Percentiles rank a stretch among this genome's conserved stretches.
phyloP scores from a whole-genome alignment of 1,140 invertebrate species.

The Drosophila parabipectinata region DNA sequence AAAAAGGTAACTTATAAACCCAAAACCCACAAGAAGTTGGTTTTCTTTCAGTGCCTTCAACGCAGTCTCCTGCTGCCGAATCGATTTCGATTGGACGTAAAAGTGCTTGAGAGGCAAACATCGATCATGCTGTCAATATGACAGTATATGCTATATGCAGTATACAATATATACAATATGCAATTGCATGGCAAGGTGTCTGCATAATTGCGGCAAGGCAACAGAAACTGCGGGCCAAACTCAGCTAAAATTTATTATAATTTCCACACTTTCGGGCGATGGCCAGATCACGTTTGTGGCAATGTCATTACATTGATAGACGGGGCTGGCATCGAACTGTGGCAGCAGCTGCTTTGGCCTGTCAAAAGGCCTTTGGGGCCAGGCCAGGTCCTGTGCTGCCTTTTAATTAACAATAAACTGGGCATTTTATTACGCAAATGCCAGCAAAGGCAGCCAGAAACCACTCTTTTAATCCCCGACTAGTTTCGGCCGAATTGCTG shows the following conservation, averaged over 20 bases:
- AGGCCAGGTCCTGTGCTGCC: conserved; percentile 27
- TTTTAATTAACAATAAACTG: conserved; percentile 83
- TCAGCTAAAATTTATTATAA: conserved; percentile 76
- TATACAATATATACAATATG: conserved; percentile 68
- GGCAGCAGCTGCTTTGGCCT: conserved; percentile 20
- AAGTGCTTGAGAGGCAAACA: conserved; percentile 57
- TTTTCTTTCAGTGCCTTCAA: conserved; percentile 3
- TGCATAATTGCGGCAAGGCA: conserved; percentile 57
- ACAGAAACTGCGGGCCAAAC: conserved; percentile 61
- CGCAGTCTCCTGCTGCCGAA: conserved; percentile 23
- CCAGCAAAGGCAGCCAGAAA: neutral
- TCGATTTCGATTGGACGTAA: conserved; percentile 55
- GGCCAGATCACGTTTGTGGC: conserved; percentile 50
- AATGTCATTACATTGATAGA: conserved; percentile 75
- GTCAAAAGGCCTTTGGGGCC: conserved; percentile 36
- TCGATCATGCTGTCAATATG: conserved; percentile 80
- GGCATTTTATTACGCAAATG: conserved; percentile 67
- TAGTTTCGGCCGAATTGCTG: conserved; percentile 51
- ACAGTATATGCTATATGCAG: conserved; percentile 40
- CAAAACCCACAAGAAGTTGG: no score
- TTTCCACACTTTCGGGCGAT: conserved; percentile 69
- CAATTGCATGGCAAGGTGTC: conserved; percentile 60
- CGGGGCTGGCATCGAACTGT: conserved; percentile 32
- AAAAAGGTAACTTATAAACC: no score
- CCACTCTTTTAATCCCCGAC: conserved; percentile 18